These are phyloP conservation scores for Drosophila serrata DNA, from an alignment of 1,140 invertebrate species.

Conservation along the genomic window DNA sequence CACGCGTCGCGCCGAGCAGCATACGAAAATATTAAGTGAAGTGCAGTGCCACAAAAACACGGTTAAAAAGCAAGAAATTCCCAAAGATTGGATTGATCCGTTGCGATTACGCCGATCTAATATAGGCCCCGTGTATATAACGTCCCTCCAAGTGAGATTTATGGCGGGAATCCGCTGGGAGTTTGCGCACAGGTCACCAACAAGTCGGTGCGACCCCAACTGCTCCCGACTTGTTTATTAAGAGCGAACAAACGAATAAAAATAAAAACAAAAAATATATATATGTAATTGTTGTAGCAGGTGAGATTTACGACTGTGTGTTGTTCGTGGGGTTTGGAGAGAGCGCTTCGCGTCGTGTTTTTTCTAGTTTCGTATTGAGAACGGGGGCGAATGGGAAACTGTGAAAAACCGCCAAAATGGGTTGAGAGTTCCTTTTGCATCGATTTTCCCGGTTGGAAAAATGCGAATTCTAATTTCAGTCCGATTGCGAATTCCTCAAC, in stretches of 20 bases:
- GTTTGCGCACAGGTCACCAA: conserved; percentile 45
- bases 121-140: not conserved
- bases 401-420: conserved; percentile 80
- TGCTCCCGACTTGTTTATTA: conserved; percentile 75
- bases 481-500: not conserved
- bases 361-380: conserved; percentile 42
- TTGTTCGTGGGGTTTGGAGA: conserved; percentile 40
- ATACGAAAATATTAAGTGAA: conserved; percentile 38
- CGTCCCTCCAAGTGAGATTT: conserved; percentile 6
- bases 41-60: conserved; percentile 29
- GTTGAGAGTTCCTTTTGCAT: conserved; percentile 76
- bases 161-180: conserved; percentile 42
- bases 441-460: conserved; percentile 70
- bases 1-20: conserved; percentile 56
- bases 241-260: conserved; percentile 81
- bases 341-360: conserved; percentile 15
- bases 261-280: conserved; percentile 82
- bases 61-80: conserved; percentile 7
- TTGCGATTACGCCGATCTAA: not conserved
- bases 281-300: conserved; percentile 72
- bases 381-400: conserved; percentile 66
- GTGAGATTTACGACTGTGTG: conserved; percentile 68
- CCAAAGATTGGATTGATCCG: not conserved
- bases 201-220: conserved; percentile 65
- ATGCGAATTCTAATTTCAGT: conserved; percentile 18